Conservation (phyloP, 2,113 vertebrate genomes). For the Gracilinanus agilis region DNA sequence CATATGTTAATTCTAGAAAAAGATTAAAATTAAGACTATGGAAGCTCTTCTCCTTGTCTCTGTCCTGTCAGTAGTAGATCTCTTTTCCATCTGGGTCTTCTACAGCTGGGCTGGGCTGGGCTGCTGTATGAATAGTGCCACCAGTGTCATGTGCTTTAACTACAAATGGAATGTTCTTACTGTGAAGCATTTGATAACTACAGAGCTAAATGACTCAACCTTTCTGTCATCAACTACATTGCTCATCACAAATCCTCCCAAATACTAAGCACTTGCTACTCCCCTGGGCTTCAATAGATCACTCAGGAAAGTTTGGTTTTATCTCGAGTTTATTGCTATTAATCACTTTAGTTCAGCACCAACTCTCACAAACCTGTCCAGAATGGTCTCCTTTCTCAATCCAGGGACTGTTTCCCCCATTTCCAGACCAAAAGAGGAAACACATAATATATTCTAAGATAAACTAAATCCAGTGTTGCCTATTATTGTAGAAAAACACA, state of each 20-base stretch:
- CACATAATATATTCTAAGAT: not conserved
- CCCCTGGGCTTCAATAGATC: fast-evolving
- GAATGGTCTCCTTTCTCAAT: not conserved
- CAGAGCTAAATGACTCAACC: not conserved
- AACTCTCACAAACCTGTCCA: not conserved
- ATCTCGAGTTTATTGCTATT: fast-evolving
- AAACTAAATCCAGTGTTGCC: not conserved
- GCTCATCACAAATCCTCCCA: not conserved
- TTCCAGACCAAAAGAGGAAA: not conserved
- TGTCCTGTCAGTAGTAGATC: not conserved
- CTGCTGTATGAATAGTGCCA: fast-evolving
- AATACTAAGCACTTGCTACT: not conserved
- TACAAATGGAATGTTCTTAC: not conserved
- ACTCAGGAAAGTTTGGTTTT: fast-evolving
- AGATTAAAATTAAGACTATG: not conserved
- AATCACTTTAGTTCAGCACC: fast-evolving
- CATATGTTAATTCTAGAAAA: not conserved
- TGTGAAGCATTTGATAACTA: not conserved
- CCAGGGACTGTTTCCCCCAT: not conserved
- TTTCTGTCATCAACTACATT: not conserved
- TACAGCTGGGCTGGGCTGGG: not conserved
- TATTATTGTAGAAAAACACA: not conserved
- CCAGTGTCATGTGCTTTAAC: not conserved
- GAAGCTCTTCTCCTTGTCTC: not conserved
- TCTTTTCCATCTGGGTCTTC: not conserved